Conservation (phyloP, 1,140 invertebrate genomes). For the Saccostrea echinata region DNA sequence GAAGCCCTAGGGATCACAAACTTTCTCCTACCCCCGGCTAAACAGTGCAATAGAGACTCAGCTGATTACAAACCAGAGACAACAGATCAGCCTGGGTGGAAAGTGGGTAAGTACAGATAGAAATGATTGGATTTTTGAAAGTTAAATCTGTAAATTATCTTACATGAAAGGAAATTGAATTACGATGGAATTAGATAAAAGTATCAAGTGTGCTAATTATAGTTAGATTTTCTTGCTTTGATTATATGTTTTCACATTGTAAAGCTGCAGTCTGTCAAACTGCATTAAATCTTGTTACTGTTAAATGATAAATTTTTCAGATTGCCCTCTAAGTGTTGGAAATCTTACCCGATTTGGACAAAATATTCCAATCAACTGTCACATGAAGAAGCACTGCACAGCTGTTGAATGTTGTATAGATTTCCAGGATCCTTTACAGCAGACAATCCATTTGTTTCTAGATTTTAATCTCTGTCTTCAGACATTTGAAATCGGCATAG, state of each 20-base stretch:
- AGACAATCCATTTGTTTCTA: conserved; percentile 41
- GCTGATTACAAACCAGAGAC: neutral
- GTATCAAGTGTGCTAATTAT: neutral
- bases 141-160: neutral
- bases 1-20: conserved; percentile 11
- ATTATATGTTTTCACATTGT: neutral
- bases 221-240: neutral
- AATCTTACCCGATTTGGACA: conserved; percentile 16
- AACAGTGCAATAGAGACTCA: conserved; percentile 42
- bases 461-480: conserved; percentile 39
- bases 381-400: conserved; percentile 49
- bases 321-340: conserved; percentile 7
- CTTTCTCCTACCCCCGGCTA: neutral
- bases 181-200: neutral
- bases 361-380: conserved; percentile 42
- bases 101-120: conserved; percentile 1
- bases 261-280: neutral
- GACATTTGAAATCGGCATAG: conserved; percentile 38
- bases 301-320: neutral
- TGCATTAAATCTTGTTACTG: neutral
- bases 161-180: neutral
- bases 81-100: conserved; percentile 43
- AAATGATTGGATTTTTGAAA: neutral
- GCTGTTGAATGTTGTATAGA: conserved; percentile 56
- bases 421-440: conserved; percentile 36